phyloP scores from a whole-genome alignment of 1,140 invertebrate species.

The Battus philenor region DNA sequence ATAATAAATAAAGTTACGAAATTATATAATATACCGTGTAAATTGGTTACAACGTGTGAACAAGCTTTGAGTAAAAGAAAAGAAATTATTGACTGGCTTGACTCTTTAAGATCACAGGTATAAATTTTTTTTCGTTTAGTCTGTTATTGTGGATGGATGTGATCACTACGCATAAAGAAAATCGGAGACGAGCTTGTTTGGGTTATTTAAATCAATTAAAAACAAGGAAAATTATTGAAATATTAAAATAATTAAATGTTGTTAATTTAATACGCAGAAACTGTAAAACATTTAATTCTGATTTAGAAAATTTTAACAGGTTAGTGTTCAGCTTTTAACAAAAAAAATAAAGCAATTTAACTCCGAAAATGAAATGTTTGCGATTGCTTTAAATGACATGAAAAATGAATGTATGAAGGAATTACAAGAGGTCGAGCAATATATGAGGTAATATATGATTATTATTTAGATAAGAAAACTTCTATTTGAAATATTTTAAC shows the following conservation, averaged over 20 bases:
- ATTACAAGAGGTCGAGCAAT: conserved; percentile 37
- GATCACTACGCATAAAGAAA: no score
- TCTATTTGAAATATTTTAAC: conserved; percentile 13
- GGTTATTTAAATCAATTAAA: no score
- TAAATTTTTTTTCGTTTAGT: no score
- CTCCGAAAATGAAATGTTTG: conserved; percentile 52
- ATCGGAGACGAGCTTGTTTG: no score
- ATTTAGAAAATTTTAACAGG: no score
- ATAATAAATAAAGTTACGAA: conserved; percentile 34
- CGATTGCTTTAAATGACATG: conserved; percentile 30
- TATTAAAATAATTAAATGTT: no score
- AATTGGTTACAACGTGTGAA: conserved; percentile 48
- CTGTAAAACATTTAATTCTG: no score
- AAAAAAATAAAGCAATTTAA: conserved; percentile 59
- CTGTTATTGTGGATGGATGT: no score
- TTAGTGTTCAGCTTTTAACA: conserved; percentile 31
- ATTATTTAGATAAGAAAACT: no score
- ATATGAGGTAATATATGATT: conserved; percentile 38
- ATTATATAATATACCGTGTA: conserved; percentile 46
- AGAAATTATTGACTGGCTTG: conserved; percentile 57
- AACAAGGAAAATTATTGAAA: no score
- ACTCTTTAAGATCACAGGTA: conserved; percentile 37
- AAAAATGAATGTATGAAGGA: conserved; percentile 46
- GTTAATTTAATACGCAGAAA: no score
- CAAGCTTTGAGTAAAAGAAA: conserved; percentile 43